Evolutionary conservation across 2,888 invertebrate species (phyloP), one percentile per base, ranked within the genome.

Genomic region (Pristionchus mayeri): DNA sequence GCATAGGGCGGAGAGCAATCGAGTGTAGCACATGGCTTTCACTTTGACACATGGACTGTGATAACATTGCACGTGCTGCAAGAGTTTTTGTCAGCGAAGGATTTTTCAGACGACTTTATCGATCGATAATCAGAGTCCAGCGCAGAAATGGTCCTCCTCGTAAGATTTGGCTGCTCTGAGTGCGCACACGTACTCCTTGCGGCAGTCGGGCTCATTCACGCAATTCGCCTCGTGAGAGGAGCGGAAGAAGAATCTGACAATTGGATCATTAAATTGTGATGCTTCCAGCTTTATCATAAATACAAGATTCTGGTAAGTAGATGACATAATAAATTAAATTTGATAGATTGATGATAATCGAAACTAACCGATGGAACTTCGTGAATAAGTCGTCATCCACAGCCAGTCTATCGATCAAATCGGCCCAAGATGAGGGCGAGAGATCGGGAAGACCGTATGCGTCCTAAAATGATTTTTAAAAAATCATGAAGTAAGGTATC

Each of bases 341-440:
- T n/a, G n/a, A n/a, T n/a, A n/a, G n/a, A n/a, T n/a, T n/a, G n/a
- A n/a, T n/a, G n/a, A n/a, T n/a, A n/a, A n/a, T n/a, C n/a, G n/a
- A 27, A 27, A n/a, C 76, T 34, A 60, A 89, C 88, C 76, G 88
- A 40, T 88, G 84, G 85, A 87, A 91, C 71, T 89, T 85, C 81
- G 84, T 85, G 85, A 91, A 89, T 57, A 90, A 79, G 9, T 86
- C 86, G 4, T 85, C 86, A 76, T 90, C 87, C 0, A 60, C 87
- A 85, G 87, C 86, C 13, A 91, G 85, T 57, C 87, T 85, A 37
- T 88, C 88, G 37, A 88, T 87, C 54, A 91, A 85, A 44, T 88
- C 89, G 50, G 88, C 84, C 87, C 87, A 90, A 4, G 89, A 88
- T 27, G 89, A 88, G 0, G 91, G 91, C 0, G 91, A 90, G 79